Percentiles rank a stretch among this genome's conserved stretches.
Evolutionary conservation across 2,888 invertebrate species (phyloP).

Genomic region (Dysmachus trigonus): DNA sequence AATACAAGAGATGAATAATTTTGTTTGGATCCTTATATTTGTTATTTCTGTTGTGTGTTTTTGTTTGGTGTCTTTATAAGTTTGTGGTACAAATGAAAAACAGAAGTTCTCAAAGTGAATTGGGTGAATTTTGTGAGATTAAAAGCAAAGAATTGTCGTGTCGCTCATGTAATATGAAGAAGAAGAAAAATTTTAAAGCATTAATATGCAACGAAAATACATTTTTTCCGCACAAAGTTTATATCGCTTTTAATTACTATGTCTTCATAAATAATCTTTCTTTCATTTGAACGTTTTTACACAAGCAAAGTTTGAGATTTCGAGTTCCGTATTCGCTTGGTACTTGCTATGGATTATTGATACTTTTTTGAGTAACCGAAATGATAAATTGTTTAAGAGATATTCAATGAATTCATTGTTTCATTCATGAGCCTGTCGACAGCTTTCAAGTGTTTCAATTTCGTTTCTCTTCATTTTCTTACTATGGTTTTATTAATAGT

Average conservation of each 20-base stretch:
- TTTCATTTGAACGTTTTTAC: neutral
- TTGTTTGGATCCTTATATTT: neutral
- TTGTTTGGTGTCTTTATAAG: neutral
- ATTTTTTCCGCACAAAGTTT: constrained; percentile 10
- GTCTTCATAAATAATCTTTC: neutral
- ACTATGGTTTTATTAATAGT: constrained; percentile 10
- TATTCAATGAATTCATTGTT: neutral
- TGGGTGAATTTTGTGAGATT: neutral
- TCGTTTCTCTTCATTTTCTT: neutral
- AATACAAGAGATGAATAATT: constrained; percentile 1
- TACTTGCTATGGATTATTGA: constrained; percentile 6
- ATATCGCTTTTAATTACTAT: neutral
- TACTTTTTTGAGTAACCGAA: neutral
- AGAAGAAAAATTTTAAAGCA: neutral
- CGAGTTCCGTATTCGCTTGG: constrained; percentile 11
- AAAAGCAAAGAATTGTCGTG: neutral
- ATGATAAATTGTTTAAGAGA: neutral
- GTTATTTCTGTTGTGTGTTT: neutral
- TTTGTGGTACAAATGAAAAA: constrained; percentile 39
- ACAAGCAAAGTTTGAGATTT: constrained; percentile 12
- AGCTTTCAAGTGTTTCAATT: neutral
- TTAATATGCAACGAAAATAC: neutral
- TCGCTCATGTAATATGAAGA: constrained; percentile 12
- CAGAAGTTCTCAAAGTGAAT: neutral
- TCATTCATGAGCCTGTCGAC: constrained; percentile 40